Evolutionary conservation across 2,888 invertebrate genomes (phyloP).

Genomic region (Morpho helenor): DNA sequence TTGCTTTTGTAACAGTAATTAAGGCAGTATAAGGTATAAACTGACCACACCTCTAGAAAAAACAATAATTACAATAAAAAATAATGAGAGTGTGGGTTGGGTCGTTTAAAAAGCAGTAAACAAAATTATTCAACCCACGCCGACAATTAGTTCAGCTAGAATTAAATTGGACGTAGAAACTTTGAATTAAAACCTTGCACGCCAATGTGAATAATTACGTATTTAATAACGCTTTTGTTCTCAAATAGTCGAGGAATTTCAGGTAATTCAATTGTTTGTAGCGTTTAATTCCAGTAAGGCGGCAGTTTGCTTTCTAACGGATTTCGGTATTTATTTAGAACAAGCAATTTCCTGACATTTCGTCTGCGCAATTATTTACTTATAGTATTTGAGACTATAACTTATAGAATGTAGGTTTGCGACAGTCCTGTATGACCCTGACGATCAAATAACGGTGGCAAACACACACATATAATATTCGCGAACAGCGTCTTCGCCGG

Average conservation of each 20-base stretch:
- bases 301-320: constrained; percentile 48
- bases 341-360: background rate
- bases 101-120: constrained; percentile 76
- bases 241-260: constrained; percentile 70
- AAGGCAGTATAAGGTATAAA: constrained; percentile 4
- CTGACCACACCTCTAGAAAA: constrained; percentile 31
- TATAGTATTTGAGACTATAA: too few relatives aligned
- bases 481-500: too few relatives aligned
- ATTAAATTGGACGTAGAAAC: constrained; percentile 66
- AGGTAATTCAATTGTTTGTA: constrained; percentile 78
- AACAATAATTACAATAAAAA: constrained; percentile 32
- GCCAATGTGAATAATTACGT: constrained; percentile 78
- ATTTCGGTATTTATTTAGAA: constrained; percentile 6
- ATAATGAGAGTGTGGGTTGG: constrained; percentile 64
- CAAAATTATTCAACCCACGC: constrained; percentile 76
- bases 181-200: constrained; percentile 67
- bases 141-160: constrained; percentile 76
- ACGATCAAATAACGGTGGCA: too few relatives aligned
- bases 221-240: constrained; percentile 80
- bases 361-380: background rate
- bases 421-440: too few relatives aligned
- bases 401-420: too few relatives aligned
- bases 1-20: too few relatives aligned
- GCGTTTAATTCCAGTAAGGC: constrained; percentile 68
- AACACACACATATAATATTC: too few relatives aligned